These are phyloP conservation scores for Psephotus haematonotus DNA, from an alignment of 2,113 vertebrate genomes.

Conservation along the genomic window DNA sequence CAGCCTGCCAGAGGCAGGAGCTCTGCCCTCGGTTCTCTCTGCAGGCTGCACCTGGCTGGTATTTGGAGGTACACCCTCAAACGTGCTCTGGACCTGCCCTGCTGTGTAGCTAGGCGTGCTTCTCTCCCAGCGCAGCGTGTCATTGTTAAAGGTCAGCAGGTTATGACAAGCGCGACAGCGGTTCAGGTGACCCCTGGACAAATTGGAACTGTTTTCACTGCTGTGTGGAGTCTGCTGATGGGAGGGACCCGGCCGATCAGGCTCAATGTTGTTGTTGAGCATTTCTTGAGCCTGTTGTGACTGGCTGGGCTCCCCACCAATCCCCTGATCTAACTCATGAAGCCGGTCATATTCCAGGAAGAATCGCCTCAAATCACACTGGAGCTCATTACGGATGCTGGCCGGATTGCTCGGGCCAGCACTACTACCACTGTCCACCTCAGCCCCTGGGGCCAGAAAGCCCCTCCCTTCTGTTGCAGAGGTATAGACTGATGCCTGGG, in stretches of 20 bases:
- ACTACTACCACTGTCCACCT: conserved; percentile 73
- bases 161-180: conserved; percentile 98
- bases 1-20: conserved; percentile 76
- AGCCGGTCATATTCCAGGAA: conserved; percentile 97
- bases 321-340: conserved; percentile 90
- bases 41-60: conserved; percentile 80
- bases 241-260: conserved; percentile 88
- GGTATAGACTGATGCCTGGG: conserved; percentile 93
- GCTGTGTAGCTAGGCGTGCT: conserved; percentile 85
- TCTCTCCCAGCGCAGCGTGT: conserved; percentile 97
- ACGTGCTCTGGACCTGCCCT: conserved; percentile 78
- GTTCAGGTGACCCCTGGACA: conserved; percentile 90
- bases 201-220: conserved; percentile 83
- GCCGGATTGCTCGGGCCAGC: conserved; percentile 86
- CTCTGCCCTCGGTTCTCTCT: conserved; percentile 80
- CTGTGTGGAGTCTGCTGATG: conserved; percentile 82
- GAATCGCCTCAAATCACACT: conserved; percentile 96
- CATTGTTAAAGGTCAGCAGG: conserved; percentile 97
- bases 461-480: conserved; percentile 93
- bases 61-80: conserved; percentile 80
- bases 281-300: conserved; percentile 90
- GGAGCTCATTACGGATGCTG: conserved; percentile 92
- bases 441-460: conserved; percentile 78
- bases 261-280: conserved; percentile 94
- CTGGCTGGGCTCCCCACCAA: conserved; percentile 76